A percentile compares a stretch with the other conserved stretches of the same genome.
Conservation (phyloP, 2,888 invertebrate species). For the Yponomeuta evonymella region DNA sequence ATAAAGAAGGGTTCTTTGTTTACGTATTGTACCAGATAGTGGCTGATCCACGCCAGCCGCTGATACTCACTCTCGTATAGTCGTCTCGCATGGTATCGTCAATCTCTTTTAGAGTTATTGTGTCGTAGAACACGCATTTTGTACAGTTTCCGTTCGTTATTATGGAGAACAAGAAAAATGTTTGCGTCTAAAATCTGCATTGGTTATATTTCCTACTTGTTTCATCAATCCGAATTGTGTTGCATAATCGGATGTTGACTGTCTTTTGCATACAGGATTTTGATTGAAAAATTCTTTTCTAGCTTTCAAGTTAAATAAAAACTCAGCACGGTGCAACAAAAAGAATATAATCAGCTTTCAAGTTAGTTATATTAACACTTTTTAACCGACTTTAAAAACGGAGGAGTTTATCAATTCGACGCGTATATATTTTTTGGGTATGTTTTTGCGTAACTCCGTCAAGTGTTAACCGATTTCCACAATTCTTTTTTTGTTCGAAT, state of each 20-base stretch:
- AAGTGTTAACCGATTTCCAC: too few relatives aligned
- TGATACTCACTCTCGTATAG: too few relatives aligned
- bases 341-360: not conserved
- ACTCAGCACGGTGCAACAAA: too few relatives aligned
- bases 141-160: not conserved
- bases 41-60: too few relatives aligned
- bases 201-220: not conserved
- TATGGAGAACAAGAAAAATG: not conserved
- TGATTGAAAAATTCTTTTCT: not conserved
- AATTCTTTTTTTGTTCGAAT: too few relatives aligned
- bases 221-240: not conserved
- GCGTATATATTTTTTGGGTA: too few relatives aligned
- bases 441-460: too few relatives aligned
- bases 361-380: not conserved
- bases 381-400: too few relatives aligned
- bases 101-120: too few relatives aligned
- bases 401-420: too few relatives aligned
- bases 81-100: too few relatives aligned
- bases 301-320: not conserved
- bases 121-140: not conserved
- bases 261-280: not conserved
- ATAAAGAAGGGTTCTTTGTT: not conserved
- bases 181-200: not conserved
- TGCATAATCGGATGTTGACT: not conserved
- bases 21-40: too few relatives aligned